Percentiles rank a stretch among this genome's conserved stretches.
Evolutionary conservation across 2,113 vertebrate genomes (phyloP).

Genomic region (Epinephelus fuscoguttatus): DNA sequence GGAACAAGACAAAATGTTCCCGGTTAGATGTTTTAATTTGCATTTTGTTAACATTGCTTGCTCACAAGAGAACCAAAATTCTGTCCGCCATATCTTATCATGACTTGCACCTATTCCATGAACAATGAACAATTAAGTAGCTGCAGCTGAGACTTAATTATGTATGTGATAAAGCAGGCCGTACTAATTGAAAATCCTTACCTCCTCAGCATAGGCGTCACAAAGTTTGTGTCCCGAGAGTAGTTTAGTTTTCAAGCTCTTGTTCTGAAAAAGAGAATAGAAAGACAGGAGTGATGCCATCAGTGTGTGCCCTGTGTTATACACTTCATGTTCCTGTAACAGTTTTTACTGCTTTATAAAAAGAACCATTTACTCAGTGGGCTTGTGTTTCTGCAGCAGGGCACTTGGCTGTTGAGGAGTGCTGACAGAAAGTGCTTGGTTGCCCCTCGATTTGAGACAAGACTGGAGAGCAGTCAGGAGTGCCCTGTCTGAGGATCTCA

Average conservation of each 20-base stretch:
- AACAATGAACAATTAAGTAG: slow-evolving; percentile 36
- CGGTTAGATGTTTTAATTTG: not conserved
- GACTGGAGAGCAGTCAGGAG: slow-evolving; percentile 40
- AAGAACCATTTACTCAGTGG: slow-evolving; percentile 21
- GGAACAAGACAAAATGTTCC: not conserved
- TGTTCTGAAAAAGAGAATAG: slow-evolving; percentile 88
- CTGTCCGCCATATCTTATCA: not conserved
- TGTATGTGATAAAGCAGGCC: slow-evolving; percentile 16
- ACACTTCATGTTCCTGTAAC: not conserved
- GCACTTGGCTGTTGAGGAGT: slow-evolving; percentile 15
- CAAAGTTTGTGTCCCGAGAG: slow-evolving; percentile 96
- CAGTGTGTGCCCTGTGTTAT: not conserved
- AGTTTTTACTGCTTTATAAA: slow-evolving; percentile 20
- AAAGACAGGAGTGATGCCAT: slow-evolving; percentile 38
- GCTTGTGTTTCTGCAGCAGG: slow-evolving; percentile 26
- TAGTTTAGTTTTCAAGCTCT: slow-evolving; percentile 98
- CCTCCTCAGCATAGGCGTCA: slow-evolving; percentile 96
- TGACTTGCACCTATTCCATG: not conserved
- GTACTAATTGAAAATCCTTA: slow-evolving; percentile 75
- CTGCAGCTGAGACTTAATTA: slow-evolving; percentile 13
- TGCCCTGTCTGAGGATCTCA: slow-evolving; percentile 35
- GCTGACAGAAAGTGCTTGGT: slow-evolving; percentile 33
- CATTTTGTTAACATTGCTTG: slow-evolving; percentile 1
- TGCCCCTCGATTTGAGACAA: slow-evolving; percentile 43
- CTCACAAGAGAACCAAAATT: not conserved